A percentile compares a stretch with the other conserved stretches of the same genome.
phyloP scores from a whole-genome alignment of 2,888 invertebrate genomes.

The Drosophila hamatofila region DNA sequence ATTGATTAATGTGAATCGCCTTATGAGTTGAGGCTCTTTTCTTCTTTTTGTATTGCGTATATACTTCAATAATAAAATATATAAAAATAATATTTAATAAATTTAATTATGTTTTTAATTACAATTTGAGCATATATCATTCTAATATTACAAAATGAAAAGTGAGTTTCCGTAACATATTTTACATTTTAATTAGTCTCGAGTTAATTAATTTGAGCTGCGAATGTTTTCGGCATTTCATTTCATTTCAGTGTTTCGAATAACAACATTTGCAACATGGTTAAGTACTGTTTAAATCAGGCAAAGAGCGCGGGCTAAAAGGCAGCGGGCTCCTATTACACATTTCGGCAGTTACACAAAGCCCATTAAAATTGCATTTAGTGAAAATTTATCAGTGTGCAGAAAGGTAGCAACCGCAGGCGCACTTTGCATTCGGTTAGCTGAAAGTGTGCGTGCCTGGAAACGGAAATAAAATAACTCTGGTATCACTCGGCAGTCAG shows the following conservation, averaged over 20 bases:
- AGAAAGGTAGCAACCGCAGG: constrained; percentile 73
- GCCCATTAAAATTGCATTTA: constrained; percentile 81
- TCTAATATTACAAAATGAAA: background rate
- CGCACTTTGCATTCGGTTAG: constrained; percentile 63
- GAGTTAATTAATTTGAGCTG: background rate
- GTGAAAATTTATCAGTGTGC: constrained; percentile 71
- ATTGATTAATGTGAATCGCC: too few relatives aligned
- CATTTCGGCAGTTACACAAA: constrained; percentile 47
- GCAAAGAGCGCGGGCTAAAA: constrained; percentile 10
- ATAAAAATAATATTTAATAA: background rate
- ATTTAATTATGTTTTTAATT: background rate
- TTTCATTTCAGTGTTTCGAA: background rate
- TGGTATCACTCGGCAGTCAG: constrained; percentile 52
- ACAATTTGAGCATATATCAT: background rate
- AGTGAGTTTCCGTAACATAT: background rate
- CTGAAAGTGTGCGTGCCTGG: constrained; percentile 64
- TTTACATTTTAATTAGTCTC: constrained; percentile 3
- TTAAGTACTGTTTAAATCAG: constrained; percentile 46
- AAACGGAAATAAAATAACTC: constrained; percentile 82
- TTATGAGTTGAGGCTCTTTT: too few relatives aligned
- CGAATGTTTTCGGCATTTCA: constrained; percentile 3
- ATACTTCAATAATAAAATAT: too few relatives aligned
- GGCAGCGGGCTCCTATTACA: constrained; percentile 30
- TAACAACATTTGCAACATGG: constrained; percentile 4
- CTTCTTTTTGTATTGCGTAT: too few relatives aligned